Evolutionary conservation across 2,113 vertebrate species (phyloP).

Genomic region (Todiramphus saurophagus): DNA sequence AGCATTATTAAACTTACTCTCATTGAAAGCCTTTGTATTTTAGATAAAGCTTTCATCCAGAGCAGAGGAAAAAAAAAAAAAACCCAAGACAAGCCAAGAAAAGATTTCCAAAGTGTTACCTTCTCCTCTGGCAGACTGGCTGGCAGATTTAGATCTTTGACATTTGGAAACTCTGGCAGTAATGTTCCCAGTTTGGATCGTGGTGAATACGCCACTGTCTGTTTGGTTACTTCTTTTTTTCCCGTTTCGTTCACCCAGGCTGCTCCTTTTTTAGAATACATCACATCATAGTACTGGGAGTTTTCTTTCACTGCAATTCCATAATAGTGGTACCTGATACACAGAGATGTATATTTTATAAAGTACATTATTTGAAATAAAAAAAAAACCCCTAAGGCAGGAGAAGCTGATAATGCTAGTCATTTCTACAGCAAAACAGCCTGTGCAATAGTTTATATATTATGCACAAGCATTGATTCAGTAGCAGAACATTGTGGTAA

Average conservation of each 20-base stretch:
- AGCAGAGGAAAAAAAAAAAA: not conserved
- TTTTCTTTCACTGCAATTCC: slow-evolving; percentile 98
- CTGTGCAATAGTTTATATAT: not conserved
- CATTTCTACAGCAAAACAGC: not conserved
- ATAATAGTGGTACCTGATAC: slow-evolving; percentile 96
- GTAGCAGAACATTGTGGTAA: not conserved
- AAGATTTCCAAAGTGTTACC: slow-evolving; percentile 84
- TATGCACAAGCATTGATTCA: not conserved
- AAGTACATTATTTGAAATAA: not conserved
- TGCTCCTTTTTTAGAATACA: slow-evolving; percentile 99
- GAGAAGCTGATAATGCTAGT: not conserved
- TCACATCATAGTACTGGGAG: slow-evolving; percentile 98
- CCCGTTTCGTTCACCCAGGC: slow-evolving; percentile 98
- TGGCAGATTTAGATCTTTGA: slow-evolving; percentile 99
- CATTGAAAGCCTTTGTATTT: not conserved
- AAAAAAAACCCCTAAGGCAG: not conserved
- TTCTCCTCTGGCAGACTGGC: slow-evolving; percentile 97
- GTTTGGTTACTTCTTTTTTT: slow-evolving; percentile 99
- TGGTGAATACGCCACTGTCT: slow-evolving; percentile 99
- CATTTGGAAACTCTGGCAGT: slow-evolving; percentile 99
- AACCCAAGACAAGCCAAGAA: slow-evolving; percentile 6
- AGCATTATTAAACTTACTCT: slow-evolving; percentile 24
- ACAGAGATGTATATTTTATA: slow-evolving; percentile 8
- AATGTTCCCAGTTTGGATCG: slow-evolving; percentile 98
- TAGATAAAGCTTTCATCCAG: slow-evolving; percentile 38